A percentile compares a stretch with the other conserved stretches of the same genome.
These are phyloP conservation scores for Ips typographus DNA, from an alignment of 1,140 invertebrate species.

Conservation along the genomic window DNA sequence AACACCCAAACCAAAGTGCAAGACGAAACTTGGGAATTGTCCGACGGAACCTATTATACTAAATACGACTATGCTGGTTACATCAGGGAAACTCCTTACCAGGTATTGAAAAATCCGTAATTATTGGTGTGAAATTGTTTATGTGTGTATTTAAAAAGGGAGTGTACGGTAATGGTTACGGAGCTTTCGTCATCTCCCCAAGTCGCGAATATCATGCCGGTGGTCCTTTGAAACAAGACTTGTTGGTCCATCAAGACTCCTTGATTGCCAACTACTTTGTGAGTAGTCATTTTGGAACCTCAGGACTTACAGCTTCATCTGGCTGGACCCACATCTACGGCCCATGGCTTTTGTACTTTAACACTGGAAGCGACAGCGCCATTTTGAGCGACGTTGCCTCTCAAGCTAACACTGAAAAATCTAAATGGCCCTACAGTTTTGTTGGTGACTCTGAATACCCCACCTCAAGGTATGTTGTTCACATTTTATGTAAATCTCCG, in stretches of 20 bases:
- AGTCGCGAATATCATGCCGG: constrained; percentile 24
- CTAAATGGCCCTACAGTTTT: constrained; percentile 16
- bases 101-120: constrained; percentile 3
- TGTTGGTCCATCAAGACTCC: constrained; percentile 21
- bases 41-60: constrained; percentile 26
- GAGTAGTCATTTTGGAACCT: constrained; percentile 26
- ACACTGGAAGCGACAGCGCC: constrained; percentile 17
- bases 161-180: constrained; percentile 25
- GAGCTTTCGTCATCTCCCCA: constrained; percentile 19
- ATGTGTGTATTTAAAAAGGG: constrained; percentile 1
- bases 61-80: constrained; percentile 25
- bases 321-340: constrained; percentile 26
- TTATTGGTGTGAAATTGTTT: not conserved
- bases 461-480: constrained; percentile 3
- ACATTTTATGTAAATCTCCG: not conserved
- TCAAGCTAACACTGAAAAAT: constrained; percentile 6
- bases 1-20: constrained; percentile 21
- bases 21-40: constrained; percentile 23
- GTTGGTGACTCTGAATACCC: constrained; percentile 18
- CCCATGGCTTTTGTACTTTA: constrained; percentile 23
- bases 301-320: constrained; percentile 9
- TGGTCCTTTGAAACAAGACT: constrained; percentile 21
- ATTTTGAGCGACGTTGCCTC: constrained; percentile 12
- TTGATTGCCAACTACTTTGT: constrained; percentile 26
- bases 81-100: constrained; percentile 19